Conservation (phyloP, 1,140 invertebrate genomes). For the Anastrepha obliqua region DNA sequence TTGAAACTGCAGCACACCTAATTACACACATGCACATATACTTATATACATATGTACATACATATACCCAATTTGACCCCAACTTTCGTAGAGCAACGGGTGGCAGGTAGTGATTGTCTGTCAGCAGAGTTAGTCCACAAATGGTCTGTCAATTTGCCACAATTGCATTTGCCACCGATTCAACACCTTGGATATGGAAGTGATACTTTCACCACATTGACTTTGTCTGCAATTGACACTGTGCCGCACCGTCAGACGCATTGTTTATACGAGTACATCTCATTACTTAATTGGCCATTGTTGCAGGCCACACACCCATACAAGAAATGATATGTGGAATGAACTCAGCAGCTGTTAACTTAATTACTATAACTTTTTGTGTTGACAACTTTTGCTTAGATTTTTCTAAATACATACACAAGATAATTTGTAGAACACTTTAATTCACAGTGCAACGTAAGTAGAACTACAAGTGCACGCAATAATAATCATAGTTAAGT, state of each 20-base stretch:
- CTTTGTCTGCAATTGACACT: slow-evolving; percentile 34
- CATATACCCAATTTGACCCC: background rate
- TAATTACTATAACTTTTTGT: slow-evolving; percentile 27
- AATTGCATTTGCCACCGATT: slow-evolving; percentile 27
- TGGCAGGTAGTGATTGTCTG: slow-evolving; percentile 18
- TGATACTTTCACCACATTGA: slow-evolving; percentile 40
- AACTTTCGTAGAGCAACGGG: slow-evolving; percentile 11
- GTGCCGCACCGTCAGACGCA: slow-evolving; percentile 3
- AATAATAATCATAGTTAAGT: too few relatives aligned
- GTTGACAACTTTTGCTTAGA: background rate
- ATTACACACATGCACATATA: background rate
- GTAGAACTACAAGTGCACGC: too few relatives aligned
- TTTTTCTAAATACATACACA: background rate
- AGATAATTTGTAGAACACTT: too few relatives aligned
- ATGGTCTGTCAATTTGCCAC: slow-evolving; percentile 16
- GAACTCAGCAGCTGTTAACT: slow-evolving; percentile 41
- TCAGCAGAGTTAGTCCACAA: slow-evolving; percentile 32
- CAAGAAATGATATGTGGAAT: background rate
- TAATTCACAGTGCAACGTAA: too few relatives aligned
- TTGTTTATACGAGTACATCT: slow-evolving; percentile 37
- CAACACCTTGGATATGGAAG: slow-evolving; percentile 22
- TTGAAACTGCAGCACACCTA: slow-evolving; percentile 13
- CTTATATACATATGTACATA: background rate
- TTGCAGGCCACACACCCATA: background rate
- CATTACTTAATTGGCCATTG: slow-evolving; percentile 52